A percentile compares a stretch with the other conserved stretches of the same genome.
These are phyloP conservation scores for Odontocerum albicorne DNA, from an alignment of 2,888 invertebrate genomes.

Conservation along the genomic window DNA sequence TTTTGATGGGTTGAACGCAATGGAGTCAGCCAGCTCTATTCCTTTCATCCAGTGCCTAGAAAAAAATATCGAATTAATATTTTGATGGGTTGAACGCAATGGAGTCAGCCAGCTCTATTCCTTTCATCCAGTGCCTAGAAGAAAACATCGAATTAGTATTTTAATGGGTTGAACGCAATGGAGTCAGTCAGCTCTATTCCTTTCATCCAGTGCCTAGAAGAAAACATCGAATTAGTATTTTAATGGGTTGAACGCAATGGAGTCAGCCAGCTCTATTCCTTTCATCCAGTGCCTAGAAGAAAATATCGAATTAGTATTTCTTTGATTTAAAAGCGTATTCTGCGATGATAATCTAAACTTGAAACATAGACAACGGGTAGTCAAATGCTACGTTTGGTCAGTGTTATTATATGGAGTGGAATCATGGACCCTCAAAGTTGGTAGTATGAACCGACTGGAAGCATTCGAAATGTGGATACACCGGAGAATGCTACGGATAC, in stretches of 20 bases:
- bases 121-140: constrained; percentile 79
- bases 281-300: constrained; percentile 74
- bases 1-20: constrained; percentile 98
- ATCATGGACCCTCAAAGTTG: too few relatives aligned
- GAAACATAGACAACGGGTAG: too few relatives aligned
- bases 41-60: constrained; percentile 83
- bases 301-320: neutral
- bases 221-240: constrained; percentile 74
- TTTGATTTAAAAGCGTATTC: too few relatives aligned
- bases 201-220: constrained; percentile 74
- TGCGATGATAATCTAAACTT: too few relatives aligned
- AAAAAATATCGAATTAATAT: constrained; percentile 48
- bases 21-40: constrained; percentile 89
- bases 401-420: too few relatives aligned
- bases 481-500: too few relatives aligned
- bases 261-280: constrained; percentile 90
- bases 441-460: too few relatives aligned
- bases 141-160: too few relatives aligned
- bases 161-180: constrained; percentile 97
- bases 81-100: constrained; percentile 98
- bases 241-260: constrained; percentile 97
- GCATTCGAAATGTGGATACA: too few relatives aligned
- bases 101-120: constrained; percentile 91
- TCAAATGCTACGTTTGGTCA: too few relatives aligned
- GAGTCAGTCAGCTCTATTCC: constrained; percentile 94